Percentiles rank a stretch among this genome's conserved stretches.
Conservation (phyloP, 2,113 vertebrate species). For the Gadus macrocephalus region DNA sequence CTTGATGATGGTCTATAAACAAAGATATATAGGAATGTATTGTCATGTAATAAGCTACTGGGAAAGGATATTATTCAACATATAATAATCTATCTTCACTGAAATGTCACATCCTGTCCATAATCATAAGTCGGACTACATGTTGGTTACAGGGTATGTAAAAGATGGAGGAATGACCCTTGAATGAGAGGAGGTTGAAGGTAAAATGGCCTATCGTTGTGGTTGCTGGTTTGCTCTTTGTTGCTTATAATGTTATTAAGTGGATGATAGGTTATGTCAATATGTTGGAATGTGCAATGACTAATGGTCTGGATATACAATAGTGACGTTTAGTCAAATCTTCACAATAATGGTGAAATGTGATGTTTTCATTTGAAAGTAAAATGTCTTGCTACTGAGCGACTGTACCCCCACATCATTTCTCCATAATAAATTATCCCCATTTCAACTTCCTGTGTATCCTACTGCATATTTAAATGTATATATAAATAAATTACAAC, state of each 20-base stretch:
- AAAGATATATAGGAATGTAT: not conserved
- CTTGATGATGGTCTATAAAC: not conserved
- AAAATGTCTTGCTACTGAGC: slow-evolving; percentile 18
- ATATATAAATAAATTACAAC: too few relatives aligned
- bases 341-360: not conserved
- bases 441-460: slow-evolving; percentile 27
- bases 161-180: too few relatives aligned
- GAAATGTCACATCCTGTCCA: too few relatives aligned
- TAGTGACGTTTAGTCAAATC: not conserved
- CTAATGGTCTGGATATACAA: not conserved
- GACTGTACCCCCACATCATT: slow-evolving; percentile 16
- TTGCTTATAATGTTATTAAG: not conserved
- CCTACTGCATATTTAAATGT: too few relatives aligned
- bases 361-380: not conserved
- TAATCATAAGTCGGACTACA: too few relatives aligned
- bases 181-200: too few relatives aligned
- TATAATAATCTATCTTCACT: too few relatives aligned
- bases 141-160: too few relatives aligned
- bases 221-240: too few relatives aligned
- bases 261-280: not conserved
- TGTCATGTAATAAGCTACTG: not conserved
- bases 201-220: too few relatives aligned
- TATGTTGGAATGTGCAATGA: not conserved
- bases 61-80: not conserved
- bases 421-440: slow-evolving; percentile 39